Percentiles rank a stretch among this genome's conserved stretches.
Conservation (phyloP, 2,888 invertebrate species). For the Coelinius sp. region DNA sequence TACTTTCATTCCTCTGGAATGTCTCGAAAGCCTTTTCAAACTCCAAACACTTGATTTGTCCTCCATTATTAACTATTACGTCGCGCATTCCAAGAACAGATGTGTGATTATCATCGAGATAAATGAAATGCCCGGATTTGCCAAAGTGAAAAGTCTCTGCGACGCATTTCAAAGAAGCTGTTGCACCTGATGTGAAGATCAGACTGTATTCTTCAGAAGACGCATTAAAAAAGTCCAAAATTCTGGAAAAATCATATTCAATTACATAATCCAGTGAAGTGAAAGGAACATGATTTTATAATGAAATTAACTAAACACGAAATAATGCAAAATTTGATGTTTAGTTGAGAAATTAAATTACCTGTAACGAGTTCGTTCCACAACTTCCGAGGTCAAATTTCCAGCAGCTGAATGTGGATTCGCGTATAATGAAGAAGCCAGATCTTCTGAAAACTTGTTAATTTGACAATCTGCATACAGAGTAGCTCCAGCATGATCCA, state of each 20-base stretch:
- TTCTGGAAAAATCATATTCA: constrained; percentile 73
- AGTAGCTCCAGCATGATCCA: constrained; percentile 92
- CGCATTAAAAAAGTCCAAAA: constrained; percentile 89
- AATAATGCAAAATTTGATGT: no score
- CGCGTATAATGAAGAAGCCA: constrained; percentile 82
- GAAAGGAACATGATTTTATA: not conserved
- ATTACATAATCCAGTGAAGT: not conserved
- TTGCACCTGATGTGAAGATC: constrained; percentile 96
- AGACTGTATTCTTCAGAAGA: constrained; percentile 85
- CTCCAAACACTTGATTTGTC: constrained; percentile 74
- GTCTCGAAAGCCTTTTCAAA: constrained; percentile 74
- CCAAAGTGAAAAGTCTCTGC: constrained; percentile 84
- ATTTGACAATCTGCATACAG: constrained; percentile 86
- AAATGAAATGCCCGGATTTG: constrained; percentile 79
- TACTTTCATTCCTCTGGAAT: constrained; percentile 65
- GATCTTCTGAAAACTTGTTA: constrained; percentile 76
- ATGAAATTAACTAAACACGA: not conserved
- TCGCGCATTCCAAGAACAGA: constrained; percentile 95
- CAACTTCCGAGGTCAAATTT: constrained; percentile 83
- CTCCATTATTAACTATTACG: constrained; percentile 75
- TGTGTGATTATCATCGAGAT: constrained; percentile 93
- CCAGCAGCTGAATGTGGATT: constrained; percentile 92
- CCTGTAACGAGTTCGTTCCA: constrained; percentile 88
- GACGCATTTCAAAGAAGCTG: constrained; percentile 86
- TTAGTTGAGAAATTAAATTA: no score